phyloP scores from a whole-genome alignment of 1,140 invertebrate species.

The Atta colombica region DNA sequence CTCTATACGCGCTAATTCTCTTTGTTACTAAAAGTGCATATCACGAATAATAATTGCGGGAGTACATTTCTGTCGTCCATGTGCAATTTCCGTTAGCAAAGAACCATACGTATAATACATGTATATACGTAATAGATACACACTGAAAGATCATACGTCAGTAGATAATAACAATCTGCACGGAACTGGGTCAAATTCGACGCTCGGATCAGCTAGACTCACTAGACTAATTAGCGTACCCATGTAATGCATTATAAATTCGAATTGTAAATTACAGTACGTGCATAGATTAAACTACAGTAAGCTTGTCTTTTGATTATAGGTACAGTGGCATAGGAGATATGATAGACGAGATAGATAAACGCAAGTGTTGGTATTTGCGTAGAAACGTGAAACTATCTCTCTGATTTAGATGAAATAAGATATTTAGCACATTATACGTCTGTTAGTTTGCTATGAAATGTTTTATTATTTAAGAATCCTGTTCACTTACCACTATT shows the following conservation, averaged over 20 bases:
- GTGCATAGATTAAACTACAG: neutral
- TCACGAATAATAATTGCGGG: slow-evolving; percentile 52
- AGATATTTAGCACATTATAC: neutral
- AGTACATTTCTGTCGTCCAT: slow-evolving; percentile 54
- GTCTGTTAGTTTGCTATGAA: neutral
- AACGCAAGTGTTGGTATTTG: neutral
- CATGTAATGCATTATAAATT: slow-evolving; percentile 49
- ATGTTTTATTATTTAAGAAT: neutral
- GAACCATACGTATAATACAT: slow-evolving; percentile 16
- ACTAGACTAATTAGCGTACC: slow-evolving; percentile 45
- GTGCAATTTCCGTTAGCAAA: slow-evolving; percentile 34
- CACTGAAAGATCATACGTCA: slow-evolving; percentile 41
- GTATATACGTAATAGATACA: slow-evolving; percentile 10
- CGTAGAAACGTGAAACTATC: neutral
- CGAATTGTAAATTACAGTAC: slow-evolving; percentile 32
- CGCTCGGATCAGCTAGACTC: slow-evolving; percentile 25
- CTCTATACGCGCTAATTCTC: neutral
- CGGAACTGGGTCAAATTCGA: slow-evolving; percentile 49
- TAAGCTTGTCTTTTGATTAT: slow-evolving; percentile 4
- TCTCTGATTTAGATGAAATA: neutral
- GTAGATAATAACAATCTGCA: slow-evolving; percentile 46
- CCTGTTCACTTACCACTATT: too few species aligned
- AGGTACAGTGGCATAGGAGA: too few species aligned
- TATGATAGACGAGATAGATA: neutral
- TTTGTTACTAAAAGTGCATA: neutral